Percentiles rank a stretch among this genome's conserved stretches.
These are phyloP conservation scores for Rana temporaria DNA, from an alignment of 2,113 vertebrate genomes.

Conservation along the genomic window DNA sequence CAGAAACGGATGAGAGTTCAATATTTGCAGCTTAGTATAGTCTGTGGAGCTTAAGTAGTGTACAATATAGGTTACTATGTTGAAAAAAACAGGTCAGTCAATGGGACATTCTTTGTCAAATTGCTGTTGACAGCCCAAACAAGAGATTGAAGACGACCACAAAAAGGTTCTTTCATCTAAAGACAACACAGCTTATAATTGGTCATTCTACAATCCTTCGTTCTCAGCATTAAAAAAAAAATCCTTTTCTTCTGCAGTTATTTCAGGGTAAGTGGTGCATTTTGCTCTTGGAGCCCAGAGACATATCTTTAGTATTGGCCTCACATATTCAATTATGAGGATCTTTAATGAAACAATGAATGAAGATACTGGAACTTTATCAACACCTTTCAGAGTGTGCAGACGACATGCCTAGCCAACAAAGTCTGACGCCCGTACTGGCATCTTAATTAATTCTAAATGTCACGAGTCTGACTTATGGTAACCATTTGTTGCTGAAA, in stretches of 20 bases:
- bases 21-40: conserved; percentile 24
- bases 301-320: conserved; percentile 54
- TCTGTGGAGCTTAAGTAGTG: conserved; percentile 65
- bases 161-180: conserved; percentile 81
- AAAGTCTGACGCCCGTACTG: background rate
- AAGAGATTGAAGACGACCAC: conserved; percentile 72
- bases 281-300: conserved; percentile 57
- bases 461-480: background rate
- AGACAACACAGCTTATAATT: conserved; percentile 75
- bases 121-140: conserved; percentile 82
- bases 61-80: conserved; percentile 74
- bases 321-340: conserved; percentile 53
- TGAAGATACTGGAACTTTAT: conserved; percentile 37
- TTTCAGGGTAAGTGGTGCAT: conserved; percentile 66
- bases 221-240: conserved; percentile 69
- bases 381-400: conserved; percentile 41
- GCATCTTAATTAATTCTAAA: background rate
- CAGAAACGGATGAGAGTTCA: background rate
- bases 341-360: conserved; percentile 34
- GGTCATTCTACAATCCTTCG: conserved; percentile 72
- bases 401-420: background rate
- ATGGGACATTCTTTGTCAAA: conserved; percentile 75
- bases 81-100: conserved; percentile 80
- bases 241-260: conserved; percentile 66
- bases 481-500: background rate